A percentile compares a stretch with the other conserved stretches of the same genome.
phyloP scores from a whole-genome alignment of 1,140 invertebrate species.

The Drosophila pseudoobscura region DNA sequence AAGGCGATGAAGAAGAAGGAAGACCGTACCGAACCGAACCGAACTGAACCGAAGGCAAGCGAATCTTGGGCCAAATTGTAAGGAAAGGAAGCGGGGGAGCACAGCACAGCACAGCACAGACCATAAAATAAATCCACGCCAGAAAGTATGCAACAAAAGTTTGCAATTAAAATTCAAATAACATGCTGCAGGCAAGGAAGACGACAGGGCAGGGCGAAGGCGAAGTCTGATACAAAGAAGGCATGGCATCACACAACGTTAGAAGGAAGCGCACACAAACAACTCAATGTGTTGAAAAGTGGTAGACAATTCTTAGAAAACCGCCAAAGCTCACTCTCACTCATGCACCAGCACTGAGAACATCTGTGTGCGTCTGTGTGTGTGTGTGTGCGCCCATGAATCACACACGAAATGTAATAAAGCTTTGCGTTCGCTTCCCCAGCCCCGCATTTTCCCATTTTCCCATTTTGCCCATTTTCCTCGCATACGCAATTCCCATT shows the following conservation, averaged over 20 bases:
- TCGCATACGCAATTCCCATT: constrained; percentile 34
- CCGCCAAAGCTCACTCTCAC: constrained; percentile 53
- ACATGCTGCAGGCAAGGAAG: constrained; percentile 49
- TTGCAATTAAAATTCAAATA: constrained; percentile 82
- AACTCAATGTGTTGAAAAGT: constrained; percentile 69
- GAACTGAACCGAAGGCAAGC: neutral
- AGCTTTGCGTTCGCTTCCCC: constrained; percentile 51
- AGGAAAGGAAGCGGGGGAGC: constrained; percentile 26
- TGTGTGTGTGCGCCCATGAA: constrained; percentile 19
- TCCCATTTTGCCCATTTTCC: neutral
- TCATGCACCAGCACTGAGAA: neutral
- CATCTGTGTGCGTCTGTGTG: constrained; percentile 12
- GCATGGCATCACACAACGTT: neutral
- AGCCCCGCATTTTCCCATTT: too few species aligned
- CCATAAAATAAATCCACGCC: constrained; percentile 74
- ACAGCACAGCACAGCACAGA: constrained; percentile 36
- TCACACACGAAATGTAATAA: constrained; percentile 74
- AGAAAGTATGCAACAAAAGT: constrained; percentile 75
- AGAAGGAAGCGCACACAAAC: constrained; percentile 29
- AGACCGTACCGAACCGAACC: neutral
- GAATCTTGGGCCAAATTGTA: neutral
- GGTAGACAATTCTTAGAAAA: constrained; percentile 75
- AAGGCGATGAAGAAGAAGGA: constrained; percentile 18
- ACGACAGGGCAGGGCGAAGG: neutral
- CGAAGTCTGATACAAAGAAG: neutral